A percentile compares a stretch with the other conserved stretches of the same genome.
Evolutionary conservation across 2,888 invertebrate species (phyloP).

Genomic region (Chrysotoxum bicinctum): DNA sequence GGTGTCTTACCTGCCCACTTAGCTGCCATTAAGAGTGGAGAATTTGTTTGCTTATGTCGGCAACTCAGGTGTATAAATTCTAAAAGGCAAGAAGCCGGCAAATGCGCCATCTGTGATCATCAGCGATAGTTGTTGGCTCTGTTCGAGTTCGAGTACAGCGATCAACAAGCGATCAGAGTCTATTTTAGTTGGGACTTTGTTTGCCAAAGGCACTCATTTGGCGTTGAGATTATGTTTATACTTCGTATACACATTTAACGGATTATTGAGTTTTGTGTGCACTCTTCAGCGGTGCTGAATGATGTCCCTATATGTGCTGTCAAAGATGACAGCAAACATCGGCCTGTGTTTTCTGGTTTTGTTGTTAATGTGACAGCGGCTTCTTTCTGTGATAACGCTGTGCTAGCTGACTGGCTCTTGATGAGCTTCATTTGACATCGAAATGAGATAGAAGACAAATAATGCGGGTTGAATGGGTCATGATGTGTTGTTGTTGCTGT

Average conservation of each 20-base stretch:
- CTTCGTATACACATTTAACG: slow-evolving; percentile 79
- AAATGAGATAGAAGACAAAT: slow-evolving; percentile 56
- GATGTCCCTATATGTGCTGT: slow-evolving; percentile 50
- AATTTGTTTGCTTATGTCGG: slow-evolving; percentile 66
- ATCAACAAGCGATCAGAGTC: slow-evolving; percentile 69
- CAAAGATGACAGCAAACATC: slow-evolving; percentile 60
- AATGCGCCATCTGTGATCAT: slow-evolving; percentile 63
- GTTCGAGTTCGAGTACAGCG: slow-evolving; percentile 56
- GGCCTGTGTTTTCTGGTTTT: slow-evolving; percentile 45
- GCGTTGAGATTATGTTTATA: slow-evolving; percentile 63
- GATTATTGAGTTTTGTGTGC: slow-evolving; percentile 78
- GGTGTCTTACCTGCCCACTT: slow-evolving; percentile 51
- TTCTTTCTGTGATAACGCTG: slow-evolving; percentile 41
- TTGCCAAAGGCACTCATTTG: slow-evolving; percentile 63
- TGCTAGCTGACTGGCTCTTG: not conserved
- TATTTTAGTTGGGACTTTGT: slow-evolving; percentile 52
- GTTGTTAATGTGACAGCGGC: slow-evolving; percentile 41
- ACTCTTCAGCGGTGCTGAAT: slow-evolving; percentile 57
- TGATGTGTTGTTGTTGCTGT: slow-evolving; percentile 4
- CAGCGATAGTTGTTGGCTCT: slow-evolving; percentile 29
- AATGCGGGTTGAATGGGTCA: slow-evolving; percentile 33
- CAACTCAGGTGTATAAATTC: slow-evolving; percentile 54
- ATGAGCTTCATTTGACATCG: slow-evolving; percentile 43
- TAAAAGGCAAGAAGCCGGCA: slow-evolving; percentile 66
- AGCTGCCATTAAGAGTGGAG: slow-evolving; percentile 65